These are phyloP conservation scores for Biston stratarius DNA, from an alignment of 2,888 invertebrate species.

Conservation along the genomic window DNA sequence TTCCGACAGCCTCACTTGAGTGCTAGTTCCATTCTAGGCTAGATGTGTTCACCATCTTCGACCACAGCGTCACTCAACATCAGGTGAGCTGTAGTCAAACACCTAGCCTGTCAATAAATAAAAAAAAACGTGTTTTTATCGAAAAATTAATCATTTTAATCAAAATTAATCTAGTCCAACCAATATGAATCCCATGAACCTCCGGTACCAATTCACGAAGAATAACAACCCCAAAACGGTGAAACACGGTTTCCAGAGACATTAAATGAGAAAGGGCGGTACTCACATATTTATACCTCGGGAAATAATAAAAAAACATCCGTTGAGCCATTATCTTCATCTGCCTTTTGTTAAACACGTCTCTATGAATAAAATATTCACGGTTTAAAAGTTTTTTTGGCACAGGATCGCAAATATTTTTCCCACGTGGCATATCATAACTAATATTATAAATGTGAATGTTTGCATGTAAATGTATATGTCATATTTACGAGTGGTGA, in stretches of 20 bases:
- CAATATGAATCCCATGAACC: not conserved
- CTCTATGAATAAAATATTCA: slow-evolving; percentile 25
- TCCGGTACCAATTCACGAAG: slow-evolving; percentile 5
- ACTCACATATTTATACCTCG: slow-evolving; percentile 12
- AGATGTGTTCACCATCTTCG: too few species aligned
- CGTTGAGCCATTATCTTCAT: slow-evolving; percentile 18
- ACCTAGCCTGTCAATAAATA: too few species aligned
- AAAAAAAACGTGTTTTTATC: too few species aligned
- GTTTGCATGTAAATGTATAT: too few species aligned
- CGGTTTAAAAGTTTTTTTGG: slow-evolving; percentile 24
- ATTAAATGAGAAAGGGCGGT: slow-evolving; percentile 17
- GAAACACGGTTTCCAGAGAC: slow-evolving; percentile 15
- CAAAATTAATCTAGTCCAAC: slow-evolving; percentile 1
- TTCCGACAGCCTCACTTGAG: too few species aligned
- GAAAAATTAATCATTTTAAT: too few species aligned
- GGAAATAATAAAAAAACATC: slow-evolving; percentile 22
- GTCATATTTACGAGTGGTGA: too few species aligned
- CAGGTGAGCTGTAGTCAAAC: too few species aligned
- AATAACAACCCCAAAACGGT: slow-evolving; percentile 14
- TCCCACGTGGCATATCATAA: not conserved
- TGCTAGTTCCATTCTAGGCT: too few species aligned
- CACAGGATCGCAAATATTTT: not conserved
- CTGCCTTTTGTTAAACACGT: slow-evolving; percentile 23
- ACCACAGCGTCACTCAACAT: too few species aligned
- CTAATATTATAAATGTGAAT: too few species aligned